Evolutionary conservation across 2,888 invertebrate genomes (phyloP).

Genomic region (Eristalis arbustorum): DNA sequence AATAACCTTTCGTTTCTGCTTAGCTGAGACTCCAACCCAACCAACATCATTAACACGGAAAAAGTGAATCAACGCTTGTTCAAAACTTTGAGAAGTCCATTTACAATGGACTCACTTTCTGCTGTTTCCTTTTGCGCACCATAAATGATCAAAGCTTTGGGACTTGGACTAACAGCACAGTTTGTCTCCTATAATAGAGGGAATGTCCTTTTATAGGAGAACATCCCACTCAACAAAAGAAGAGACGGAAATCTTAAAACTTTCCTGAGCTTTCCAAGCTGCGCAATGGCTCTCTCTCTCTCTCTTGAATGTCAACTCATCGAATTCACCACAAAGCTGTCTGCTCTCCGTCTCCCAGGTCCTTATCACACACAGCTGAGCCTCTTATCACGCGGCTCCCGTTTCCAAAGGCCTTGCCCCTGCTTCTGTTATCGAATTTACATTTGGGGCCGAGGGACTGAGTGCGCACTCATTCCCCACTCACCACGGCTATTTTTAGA

Average conservation of each 20-base stretch:
- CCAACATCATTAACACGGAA: background rate
- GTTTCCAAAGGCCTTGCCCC: background rate
- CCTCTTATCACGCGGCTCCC: conserved; percentile 25
- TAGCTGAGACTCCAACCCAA: background rate
- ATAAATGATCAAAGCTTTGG: background rate
- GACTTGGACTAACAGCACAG: background rate
- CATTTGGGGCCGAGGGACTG: background rate
- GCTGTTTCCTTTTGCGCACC: background rate
- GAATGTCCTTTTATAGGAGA: background rate
- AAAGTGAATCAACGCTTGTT: background rate
- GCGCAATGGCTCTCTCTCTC: background rate
- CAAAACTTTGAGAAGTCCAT: background rate
- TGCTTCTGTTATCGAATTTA: background rate
- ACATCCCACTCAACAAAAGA: background rate
- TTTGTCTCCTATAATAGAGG: background rate
- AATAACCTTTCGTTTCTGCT: background rate
- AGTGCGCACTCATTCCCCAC: background rate
- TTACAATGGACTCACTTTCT: background rate
- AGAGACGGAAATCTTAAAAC: background rate
- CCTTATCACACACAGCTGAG: conserved; percentile 27
- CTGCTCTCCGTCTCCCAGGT: conserved; percentile 18
- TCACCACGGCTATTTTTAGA: conserved; percentile 63
- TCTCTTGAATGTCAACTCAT: conserved; percentile 36
- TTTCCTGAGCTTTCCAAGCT: conserved; percentile 17
- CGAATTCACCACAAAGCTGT: conserved; percentile 16